Conservation (phyloP, 2,888 invertebrate species). For the Ormia ochracea region DNA sequence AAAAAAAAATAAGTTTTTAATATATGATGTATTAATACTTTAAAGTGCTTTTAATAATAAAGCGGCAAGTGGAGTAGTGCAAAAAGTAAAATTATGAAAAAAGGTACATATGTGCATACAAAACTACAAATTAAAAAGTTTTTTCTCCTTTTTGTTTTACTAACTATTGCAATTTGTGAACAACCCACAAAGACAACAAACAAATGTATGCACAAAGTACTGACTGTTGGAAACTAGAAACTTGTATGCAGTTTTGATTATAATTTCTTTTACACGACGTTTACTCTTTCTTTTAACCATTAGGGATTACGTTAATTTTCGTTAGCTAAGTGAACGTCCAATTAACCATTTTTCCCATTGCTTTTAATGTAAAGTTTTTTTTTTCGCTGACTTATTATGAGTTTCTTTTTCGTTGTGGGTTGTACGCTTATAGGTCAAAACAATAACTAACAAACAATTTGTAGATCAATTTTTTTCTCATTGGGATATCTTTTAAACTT, state of each 20-base stretch:
- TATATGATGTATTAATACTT: constrained; percentile 39
- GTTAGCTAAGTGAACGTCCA: constrained; percentile 20
- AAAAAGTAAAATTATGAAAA: constrained; percentile 1
- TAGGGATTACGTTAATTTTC: constrained; percentile 53
- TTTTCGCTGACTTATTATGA: constrained; percentile 6
- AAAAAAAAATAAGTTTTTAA: constrained; percentile 39
- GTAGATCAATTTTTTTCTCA: no score
- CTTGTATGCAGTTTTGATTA: constrained; percentile 21
- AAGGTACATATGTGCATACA: no score
- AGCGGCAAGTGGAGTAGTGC: constrained; percentile 13
- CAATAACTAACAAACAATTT: no score
- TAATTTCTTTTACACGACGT: constrained; percentile 10
- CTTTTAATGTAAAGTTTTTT: constrained; percentile 13
- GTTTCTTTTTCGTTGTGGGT: constrained; percentile 34
- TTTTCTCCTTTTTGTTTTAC: background rate
- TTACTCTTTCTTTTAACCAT: constrained; percentile 20
- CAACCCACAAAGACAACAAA: no score
- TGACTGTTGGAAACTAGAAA: constrained; percentile 30
- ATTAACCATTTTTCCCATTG: constrained; percentile 4
- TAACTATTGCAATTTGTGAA: background rate
- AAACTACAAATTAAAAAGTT: background rate
- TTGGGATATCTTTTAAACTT: no score
- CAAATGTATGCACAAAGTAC: no score
- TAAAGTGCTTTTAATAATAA: constrained; percentile 42
- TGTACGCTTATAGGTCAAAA: no score